Evolutionary conservation across 1,140 invertebrate species (phyloP).

Genomic region (Philopotamus ludificatus): DNA sequence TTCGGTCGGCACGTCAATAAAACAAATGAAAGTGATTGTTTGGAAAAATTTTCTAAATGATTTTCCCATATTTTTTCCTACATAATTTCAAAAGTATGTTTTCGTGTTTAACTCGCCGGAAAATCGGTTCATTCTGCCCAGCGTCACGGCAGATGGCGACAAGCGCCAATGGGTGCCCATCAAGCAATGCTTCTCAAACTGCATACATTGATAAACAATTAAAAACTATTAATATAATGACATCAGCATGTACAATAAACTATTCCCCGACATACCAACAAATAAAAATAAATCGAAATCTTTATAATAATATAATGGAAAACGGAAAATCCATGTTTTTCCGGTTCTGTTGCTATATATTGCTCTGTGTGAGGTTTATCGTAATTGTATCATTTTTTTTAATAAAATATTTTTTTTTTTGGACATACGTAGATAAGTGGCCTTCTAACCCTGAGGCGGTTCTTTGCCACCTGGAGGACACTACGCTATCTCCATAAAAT

Average conservation of each 20-base stretch:
- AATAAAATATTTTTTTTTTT: too few species aligned
- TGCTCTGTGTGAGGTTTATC: neutral
- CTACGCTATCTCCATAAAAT: too few species aligned
- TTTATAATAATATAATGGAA: neutral
- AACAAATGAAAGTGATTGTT: constrained; percentile 21
- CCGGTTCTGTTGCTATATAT: neutral
- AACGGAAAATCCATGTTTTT: too few species aligned
- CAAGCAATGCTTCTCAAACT: neutral
- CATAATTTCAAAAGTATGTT: constrained; percentile 3
- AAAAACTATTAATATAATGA: neutral
- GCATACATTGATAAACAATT: neutral
- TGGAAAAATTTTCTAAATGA: constrained; percentile 1
- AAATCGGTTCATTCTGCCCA: constrained; percentile 17
- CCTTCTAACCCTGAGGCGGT: too few species aligned
- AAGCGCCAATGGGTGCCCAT: neutral
- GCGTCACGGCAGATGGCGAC: neutral
- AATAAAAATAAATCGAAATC: neutral
- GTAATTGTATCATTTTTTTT: neutral
- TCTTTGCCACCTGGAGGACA: too few species aligned
- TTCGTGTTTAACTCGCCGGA: constrained; percentile 22
- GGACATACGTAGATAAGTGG: too few species aligned
- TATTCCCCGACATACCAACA: neutral
- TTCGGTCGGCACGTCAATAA: too few species aligned
- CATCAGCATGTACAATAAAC: neutral
- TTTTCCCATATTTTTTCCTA: constrained; percentile 12